Percentiles rank a stretch among this genome's conserved stretches.
Conservation (phyloP, 2,888 invertebrate genomes). For the Toxonevra muliebris region DNA sequence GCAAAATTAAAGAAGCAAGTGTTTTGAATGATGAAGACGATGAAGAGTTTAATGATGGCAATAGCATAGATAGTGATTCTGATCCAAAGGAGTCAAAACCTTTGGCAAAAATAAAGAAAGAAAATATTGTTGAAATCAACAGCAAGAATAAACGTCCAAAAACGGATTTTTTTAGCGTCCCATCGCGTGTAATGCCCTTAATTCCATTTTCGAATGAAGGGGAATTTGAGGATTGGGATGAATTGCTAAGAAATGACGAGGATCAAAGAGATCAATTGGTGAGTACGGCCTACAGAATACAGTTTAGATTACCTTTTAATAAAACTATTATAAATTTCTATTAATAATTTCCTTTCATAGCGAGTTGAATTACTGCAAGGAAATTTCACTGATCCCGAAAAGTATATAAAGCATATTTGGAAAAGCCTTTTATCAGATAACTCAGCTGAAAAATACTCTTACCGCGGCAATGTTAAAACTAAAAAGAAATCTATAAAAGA, state of each 20-base stretch:
- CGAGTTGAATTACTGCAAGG: constrained; percentile 32
- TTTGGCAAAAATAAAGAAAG: not conserved
- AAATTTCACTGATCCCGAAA: constrained; percentile 27
- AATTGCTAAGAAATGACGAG: constrained; percentile 22
- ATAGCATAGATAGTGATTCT: constrained; percentile 22
- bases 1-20: not conserved
- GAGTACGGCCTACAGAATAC: not conserved
- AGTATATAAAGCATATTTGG: constrained; percentile 35
- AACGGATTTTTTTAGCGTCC: constrained; percentile 14
- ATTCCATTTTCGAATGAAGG: constrained; percentile 19
- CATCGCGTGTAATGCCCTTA: constrained; percentile 19
- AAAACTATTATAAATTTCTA: not conserved
- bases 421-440: constrained; percentile 27
- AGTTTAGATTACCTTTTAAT: not conserved
- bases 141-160: constrained; percentile 12
- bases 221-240: constrained; percentile 34
- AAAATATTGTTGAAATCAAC: constrained; percentile 15
- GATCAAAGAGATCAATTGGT: constrained; percentile 33
- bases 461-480: constrained; percentile 29
- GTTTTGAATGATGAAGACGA: not conserved
- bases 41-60: constrained; percentile 2
- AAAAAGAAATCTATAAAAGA: constrained; percentile 31
- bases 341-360: constrained; percentile 14
- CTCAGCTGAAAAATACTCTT: constrained; percentile 26
- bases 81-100: not conserved